Conservation (phyloP, 2,113 vertebrate genomes). For the Eurystomus gularis region DNA sequence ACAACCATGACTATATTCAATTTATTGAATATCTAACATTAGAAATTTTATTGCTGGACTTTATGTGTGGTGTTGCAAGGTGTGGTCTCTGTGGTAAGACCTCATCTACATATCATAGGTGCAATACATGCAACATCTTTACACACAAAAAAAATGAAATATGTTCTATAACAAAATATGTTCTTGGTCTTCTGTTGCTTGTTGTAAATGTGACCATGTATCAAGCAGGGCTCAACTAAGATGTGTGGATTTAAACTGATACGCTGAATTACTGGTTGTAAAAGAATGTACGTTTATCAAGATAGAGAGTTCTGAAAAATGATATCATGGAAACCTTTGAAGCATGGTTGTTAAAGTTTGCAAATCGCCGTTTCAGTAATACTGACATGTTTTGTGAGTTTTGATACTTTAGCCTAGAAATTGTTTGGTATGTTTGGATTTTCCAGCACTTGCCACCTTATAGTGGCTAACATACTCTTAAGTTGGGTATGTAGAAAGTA, state of each 20-base stretch:
- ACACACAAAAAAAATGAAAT: background rate
- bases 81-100: background rate
- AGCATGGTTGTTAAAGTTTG: background rate
- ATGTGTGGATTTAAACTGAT: background rate
- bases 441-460: background rate
- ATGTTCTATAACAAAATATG: background rate
- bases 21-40: background rate
- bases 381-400: background rate
- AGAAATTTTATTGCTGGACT: background rate
- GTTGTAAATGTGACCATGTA: background rate
- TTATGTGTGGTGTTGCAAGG: background rate
- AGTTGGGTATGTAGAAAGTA: background rate
- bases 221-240: background rate
- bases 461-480: background rate
- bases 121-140: background rate
- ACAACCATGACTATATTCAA: background rate
- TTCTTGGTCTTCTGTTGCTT: background rate
- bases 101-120: background rate
- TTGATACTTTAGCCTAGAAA: background rate
- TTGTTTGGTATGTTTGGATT: background rate
- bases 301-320: background rate
- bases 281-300: background rate
- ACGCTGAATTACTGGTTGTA: background rate
- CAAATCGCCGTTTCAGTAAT: background rate
- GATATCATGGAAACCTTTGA: background rate